Percentiles rank a stretch among this genome's conserved stretches.
Evolutionary conservation across 2,797 vertebrate species (phyloP).

Genomic region (Gastrophryne carolinensis): DNA sequence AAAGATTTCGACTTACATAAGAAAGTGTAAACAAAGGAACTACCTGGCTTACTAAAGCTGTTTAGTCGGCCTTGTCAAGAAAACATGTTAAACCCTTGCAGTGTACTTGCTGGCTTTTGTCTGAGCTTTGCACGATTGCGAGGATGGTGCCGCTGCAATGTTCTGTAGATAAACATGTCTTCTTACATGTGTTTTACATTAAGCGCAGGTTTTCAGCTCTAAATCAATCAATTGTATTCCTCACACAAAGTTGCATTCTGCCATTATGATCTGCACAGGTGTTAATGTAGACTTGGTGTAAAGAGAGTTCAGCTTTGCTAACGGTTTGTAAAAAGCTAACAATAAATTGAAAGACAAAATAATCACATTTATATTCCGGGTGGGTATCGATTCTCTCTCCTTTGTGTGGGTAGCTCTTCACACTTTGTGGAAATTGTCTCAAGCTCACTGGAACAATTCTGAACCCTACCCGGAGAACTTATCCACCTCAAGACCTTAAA

Average conservation of each 20-base stretch:
- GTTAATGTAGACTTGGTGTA: constrained; percentile 15
- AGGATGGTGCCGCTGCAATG: constrained; percentile 21
- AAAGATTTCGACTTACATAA: constrained; percentile 28
- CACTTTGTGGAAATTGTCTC: no score
- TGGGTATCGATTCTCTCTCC: no score
- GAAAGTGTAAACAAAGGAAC: constrained; percentile 29
- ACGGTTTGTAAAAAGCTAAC: not conserved
- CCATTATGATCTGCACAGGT: constrained; percentile 8
- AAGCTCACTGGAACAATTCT: no score
- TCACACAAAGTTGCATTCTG: constrained; percentile 26
- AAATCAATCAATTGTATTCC: constrained; percentile 24
- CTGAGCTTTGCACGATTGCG: constrained; percentile 38
- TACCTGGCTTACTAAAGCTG: constrained; percentile 26
- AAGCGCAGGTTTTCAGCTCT: constrained; percentile 27
- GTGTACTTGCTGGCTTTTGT: constrained; percentile 16
- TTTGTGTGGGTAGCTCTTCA: no score
- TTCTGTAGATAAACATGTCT: constrained; percentile 47
- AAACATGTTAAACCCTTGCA: constrained; percentile 34
- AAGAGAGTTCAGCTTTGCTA: not conserved
- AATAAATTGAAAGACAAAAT: not conserved
- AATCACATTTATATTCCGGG: no score
- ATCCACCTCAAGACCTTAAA: no score
- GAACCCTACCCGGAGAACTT: no score
- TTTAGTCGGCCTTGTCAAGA: constrained; percentile 38
- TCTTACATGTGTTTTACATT: constrained; percentile 45